Evolutionary conservation across 2,797 vertebrate genomes (phyloP).

Genomic region (Gambelia wislizenii): DNA sequence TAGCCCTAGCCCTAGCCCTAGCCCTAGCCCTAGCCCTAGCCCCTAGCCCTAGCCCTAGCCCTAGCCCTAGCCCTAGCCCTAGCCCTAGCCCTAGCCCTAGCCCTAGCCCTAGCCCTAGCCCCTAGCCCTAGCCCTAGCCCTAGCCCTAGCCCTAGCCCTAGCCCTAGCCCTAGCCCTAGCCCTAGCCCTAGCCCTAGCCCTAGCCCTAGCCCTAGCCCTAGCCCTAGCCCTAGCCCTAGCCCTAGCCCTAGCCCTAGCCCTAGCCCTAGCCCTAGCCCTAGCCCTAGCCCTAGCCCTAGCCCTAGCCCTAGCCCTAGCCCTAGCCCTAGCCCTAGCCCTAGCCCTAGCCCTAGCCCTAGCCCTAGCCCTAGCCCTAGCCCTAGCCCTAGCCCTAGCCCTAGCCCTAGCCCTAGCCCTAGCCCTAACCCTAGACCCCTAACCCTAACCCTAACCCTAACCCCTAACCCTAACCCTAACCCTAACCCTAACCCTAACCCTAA

Average conservation of each 20-base stretch:
- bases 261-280: not conserved
- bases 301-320: not conserved
- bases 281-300: not conserved
- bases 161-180: too few species aligned
- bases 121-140: too few species aligned
- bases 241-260: not conserved
- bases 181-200: too few species aligned
- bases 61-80: too few species aligned
- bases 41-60: too few species aligned
- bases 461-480: conserved; percentile 10
- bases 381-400: not conserved
- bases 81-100: too few species aligned
- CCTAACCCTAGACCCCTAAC: not conserved
- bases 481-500: not conserved
- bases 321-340: not conserved
- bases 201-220: too few species aligned
- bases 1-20: too few species aligned
- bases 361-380: not conserved
- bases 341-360: not conserved
- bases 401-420: not conserved
- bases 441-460: conserved; percentile 4
- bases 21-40: too few species aligned
- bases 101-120: too few species aligned
- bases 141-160: too few species aligned
- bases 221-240: too few species aligned